Conservation (phyloP, 2,797 vertebrate species). For the Oreochromis grahami region DNA sequence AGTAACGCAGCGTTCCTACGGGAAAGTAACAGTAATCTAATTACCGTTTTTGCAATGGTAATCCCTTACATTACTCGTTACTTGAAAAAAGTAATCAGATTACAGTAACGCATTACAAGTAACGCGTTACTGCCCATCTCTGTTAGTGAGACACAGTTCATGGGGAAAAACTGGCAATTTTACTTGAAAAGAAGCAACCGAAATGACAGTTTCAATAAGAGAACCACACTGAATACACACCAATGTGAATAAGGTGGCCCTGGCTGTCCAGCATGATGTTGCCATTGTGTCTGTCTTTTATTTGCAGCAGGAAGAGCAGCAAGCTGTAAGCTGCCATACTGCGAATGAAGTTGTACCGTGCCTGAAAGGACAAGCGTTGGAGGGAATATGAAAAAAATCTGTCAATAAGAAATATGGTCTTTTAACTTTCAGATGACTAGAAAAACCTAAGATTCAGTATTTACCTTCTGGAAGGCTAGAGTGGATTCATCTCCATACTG, state of each 20-base stretch:
- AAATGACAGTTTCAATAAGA: not conserved
- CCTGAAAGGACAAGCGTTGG: conserved; percentile 65
- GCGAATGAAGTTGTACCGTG: conserved; percentile 95
- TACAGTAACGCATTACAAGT: too few species aligned
- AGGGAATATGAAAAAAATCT: not conserved
- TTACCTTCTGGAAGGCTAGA: conserved; percentile 93
- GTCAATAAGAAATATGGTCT: not conserved
- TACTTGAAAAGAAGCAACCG: not conserved
- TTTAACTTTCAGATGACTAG: not conserved
- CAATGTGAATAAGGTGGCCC: conserved; percentile 95
- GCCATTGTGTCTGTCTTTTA: conserved; percentile 94
- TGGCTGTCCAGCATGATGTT: conserved; percentile 98
- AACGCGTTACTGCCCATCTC: too few species aligned
- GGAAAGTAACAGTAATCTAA: too few species aligned
- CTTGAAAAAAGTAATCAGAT: too few species aligned
- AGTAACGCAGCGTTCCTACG: too few species aligned
- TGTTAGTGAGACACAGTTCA: not conserved
- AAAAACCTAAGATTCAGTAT: not conserved
- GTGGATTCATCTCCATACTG: conserved; percentile 96
- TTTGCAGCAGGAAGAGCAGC: conserved; percentile 92
- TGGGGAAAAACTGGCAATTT: not conserved
- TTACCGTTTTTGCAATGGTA: too few species aligned
- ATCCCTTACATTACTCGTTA: too few species aligned
- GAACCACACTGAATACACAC: conserved; percentile 61
- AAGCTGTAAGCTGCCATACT: conserved; percentile 97